Base-by-base conservation (phyloP, 2,113 vertebrate genomes). In the Mastomys coucha region DNA sequence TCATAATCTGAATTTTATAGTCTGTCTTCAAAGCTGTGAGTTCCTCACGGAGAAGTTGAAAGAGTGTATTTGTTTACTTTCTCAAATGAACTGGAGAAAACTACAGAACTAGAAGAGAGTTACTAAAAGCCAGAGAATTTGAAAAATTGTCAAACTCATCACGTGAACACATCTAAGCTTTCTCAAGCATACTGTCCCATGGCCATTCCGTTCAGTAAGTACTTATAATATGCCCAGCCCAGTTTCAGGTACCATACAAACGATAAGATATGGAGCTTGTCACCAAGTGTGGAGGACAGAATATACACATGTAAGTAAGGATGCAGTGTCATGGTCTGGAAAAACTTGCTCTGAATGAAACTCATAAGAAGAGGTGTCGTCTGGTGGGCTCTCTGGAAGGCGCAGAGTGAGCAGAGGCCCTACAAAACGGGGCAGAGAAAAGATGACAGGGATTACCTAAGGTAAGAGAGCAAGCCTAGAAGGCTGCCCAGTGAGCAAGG, bases 1-100 rank as follows among this genome's bases (percentile, higher is more conserved):
- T 94, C 16, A 95, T 78, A 95, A 95, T 91, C 77, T 92, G 39
- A 60, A 76, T 26, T 96, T 93, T 86, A 93, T 19, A 94, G 86
- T 94, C 93, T 93, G 65, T 97, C 36, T 97, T 98, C 96, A 93
- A 45, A 95, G 77, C 67, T 91, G 17, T 81, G 63, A 58, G 45
- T 88, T 98, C 85, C 81, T 98, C 45, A 0, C 0, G 88, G 91
- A 72, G 11, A 91, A 77, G 90, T 96, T 69, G 97, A 92, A 96
- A 96, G 73, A 60, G 96, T 70, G 96, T 58, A 22, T 6, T 53
- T 95, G 0, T 91, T 97, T 94, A 95, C 95, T 85, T 97, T 97
- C 96, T 86, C 96, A 97, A 96, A 65, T 89, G 28, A 97, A 31
- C 0, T 1, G 31, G 42, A 78, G 73, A 63, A 92, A 76, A 85